Evolutionary conservation across 2,888 invertebrate genomes (phyloP).

Genomic region (Chelonus formosanus): DNA sequence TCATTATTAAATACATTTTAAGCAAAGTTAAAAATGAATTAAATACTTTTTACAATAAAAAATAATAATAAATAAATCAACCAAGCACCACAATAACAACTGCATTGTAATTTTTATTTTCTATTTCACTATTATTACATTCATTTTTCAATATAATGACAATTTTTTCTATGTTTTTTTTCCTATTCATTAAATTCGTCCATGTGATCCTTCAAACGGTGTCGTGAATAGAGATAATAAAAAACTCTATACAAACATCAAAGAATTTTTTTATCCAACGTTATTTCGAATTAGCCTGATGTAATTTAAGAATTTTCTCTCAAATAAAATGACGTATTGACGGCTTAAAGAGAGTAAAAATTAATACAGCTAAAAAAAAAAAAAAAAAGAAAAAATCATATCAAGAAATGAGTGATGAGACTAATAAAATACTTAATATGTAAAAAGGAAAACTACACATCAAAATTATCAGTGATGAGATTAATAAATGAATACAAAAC

Average conservation of each 20-base stretch:
- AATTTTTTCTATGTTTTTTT: neutral
- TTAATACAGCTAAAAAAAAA: neutral
- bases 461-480: neutral
- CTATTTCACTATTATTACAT: no score
- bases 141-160: no score
- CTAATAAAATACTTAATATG: no score
- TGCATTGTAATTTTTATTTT: no score
- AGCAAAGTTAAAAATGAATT: no score
- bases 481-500: slow-evolving; percentile 3
- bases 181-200: neutral
- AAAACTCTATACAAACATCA: slow-evolving; percentile 23
- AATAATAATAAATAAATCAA: no score
- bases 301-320: slow-evolving; percentile 48
- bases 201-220: neutral
- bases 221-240: slow-evolving; percentile 17
- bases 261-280: slow-evolving; percentile 34
- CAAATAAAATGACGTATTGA: slow-evolving; percentile 20
- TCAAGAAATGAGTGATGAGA: no score
- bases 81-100: no score
- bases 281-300: slow-evolving; percentile 53
- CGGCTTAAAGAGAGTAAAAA: slow-evolving; percentile 14
- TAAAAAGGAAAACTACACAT: no score
- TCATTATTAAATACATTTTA: no score
- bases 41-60: no score
- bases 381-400: neutral